Percentiles rank a stretch among this genome's conserved stretches.
Conservation (phyloP, 2,113 vertebrate species). For the Abramis brama region DNA sequence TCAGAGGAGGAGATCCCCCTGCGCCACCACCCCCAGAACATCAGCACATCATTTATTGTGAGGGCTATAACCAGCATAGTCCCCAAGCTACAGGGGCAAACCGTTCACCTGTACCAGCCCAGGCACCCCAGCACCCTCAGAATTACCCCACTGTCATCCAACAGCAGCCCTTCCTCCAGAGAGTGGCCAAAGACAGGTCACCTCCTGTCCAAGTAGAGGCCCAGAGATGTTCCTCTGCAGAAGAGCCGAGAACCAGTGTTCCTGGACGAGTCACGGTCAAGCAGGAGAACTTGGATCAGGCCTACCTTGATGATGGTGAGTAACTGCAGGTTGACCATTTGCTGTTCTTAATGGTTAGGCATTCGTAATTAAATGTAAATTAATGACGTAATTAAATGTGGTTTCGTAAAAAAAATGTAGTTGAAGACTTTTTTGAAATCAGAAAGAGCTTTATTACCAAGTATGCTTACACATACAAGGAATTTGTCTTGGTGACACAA, state of each 20-base stretch:
- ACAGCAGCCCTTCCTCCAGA: conserved; percentile 80
- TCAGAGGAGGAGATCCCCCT: conserved; percentile 81
- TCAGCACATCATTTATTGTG: conserved; percentile 91
- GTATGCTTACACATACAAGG: no score
- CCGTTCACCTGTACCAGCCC: conserved; percentile 73
- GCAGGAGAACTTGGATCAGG: conserved; percentile 97
- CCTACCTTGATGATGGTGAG: conserved; percentile 96
- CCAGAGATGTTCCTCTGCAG: conserved; percentile 74
- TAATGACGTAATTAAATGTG: no score
- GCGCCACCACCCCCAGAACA: conserved; percentile 80
- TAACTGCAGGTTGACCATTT: neutral
- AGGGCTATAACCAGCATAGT: conserved; percentile 76
- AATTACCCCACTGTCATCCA: conserved; percentile 92
- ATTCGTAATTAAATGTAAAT: neutral
- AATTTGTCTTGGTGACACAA: no score
- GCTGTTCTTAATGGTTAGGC: neutral
- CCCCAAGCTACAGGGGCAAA: conserved; percentile 53
- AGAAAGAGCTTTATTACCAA: no score
- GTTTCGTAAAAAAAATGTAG: neutral
- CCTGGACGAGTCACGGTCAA: conserved; percentile 89
- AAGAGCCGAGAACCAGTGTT: conserved; percentile 75
- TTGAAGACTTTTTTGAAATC: neutral
- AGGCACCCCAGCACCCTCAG: conserved; percentile 73
- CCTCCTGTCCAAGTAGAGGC: conserved; percentile 68
- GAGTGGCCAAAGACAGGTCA: conserved; percentile 65